Evolutionary conservation across 2,113 vertebrate genomes (phyloP).

Genomic region (Petrocephalus microphthalmus): DNA sequence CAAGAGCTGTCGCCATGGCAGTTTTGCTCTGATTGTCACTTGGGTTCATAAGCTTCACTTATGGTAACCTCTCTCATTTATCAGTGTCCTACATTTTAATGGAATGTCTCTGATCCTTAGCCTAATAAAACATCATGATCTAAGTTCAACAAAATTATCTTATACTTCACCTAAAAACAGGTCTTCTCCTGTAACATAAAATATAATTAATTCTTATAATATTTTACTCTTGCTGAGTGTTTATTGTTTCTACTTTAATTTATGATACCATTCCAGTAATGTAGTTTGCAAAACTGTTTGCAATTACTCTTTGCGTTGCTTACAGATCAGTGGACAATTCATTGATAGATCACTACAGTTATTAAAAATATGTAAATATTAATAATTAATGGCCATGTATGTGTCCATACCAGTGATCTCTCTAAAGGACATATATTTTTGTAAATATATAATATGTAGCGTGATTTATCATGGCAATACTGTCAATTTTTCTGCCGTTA

Average conservation of each 20-base stretch:
- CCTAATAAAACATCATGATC: background rate
- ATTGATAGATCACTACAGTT: no score
- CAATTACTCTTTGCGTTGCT: no score
- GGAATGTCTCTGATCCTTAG: background rate
- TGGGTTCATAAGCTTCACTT: background rate
- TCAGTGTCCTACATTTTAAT: background rate
- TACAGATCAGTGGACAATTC: no score
- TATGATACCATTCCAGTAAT: background rate
- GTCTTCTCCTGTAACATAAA: background rate
- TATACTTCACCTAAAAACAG: background rate
- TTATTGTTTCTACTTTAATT: background rate
- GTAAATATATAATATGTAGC: background rate
- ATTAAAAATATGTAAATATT: background rate
- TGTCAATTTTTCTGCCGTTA: background rate
- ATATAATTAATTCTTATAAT: background rate
- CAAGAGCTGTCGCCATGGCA: background rate
- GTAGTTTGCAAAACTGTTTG: background rate
- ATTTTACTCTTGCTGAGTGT: background rate
- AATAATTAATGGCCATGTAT: no score
- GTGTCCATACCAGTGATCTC: background rate
- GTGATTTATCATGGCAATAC: background rate
- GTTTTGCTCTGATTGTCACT: no score
- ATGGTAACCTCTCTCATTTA: background rate
- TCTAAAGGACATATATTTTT: background rate
- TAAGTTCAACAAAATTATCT: background rate